Evolutionary conservation across 2,888 invertebrate species (phyloP).

Genomic region (Zootermopsis nevadensis): DNA sequence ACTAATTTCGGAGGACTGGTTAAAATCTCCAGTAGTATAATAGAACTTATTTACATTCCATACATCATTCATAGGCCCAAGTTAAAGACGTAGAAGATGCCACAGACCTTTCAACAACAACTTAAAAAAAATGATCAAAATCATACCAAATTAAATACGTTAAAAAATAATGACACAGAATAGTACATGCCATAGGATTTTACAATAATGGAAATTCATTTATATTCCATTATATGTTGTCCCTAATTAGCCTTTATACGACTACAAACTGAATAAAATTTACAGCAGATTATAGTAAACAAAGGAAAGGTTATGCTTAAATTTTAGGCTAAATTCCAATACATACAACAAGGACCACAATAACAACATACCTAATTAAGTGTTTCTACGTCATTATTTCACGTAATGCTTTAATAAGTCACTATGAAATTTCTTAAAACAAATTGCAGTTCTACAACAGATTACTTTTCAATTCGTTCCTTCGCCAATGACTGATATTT

Average conservation of each 20-base stretch:
- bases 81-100: too few species aligned
- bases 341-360: not conserved
- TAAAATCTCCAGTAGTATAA: too few species aligned
- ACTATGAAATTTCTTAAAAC: not conserved
- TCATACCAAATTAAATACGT: not conserved
- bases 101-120: too few species aligned
- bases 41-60: too few species aligned
- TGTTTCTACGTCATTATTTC: not conserved
- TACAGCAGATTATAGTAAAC: slow-evolving; percentile 33
- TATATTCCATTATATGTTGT: not conserved
- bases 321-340: slow-evolving; percentile 8
- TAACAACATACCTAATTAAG: not conserved
- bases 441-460: not conserved
- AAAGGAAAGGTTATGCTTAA: slow-evolving; percentile 13
- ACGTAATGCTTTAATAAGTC: not conserved
- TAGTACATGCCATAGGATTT: not conserved
- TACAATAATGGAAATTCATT: not conserved
- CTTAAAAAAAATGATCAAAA: too few species aligned
- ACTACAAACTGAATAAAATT: not conserved
- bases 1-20: too few species aligned
- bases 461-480: not conserved
- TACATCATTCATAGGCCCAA: too few species aligned
- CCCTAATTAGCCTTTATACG: not conserved
- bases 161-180: not conserved
- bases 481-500: slow-evolving; percentile 21